A percentile compares a stretch with the other conserved stretches of the same genome.
phyloP scores from a whole-genome alignment of 1,140 invertebrate species.

The Drosophila pectinifera region DNA sequence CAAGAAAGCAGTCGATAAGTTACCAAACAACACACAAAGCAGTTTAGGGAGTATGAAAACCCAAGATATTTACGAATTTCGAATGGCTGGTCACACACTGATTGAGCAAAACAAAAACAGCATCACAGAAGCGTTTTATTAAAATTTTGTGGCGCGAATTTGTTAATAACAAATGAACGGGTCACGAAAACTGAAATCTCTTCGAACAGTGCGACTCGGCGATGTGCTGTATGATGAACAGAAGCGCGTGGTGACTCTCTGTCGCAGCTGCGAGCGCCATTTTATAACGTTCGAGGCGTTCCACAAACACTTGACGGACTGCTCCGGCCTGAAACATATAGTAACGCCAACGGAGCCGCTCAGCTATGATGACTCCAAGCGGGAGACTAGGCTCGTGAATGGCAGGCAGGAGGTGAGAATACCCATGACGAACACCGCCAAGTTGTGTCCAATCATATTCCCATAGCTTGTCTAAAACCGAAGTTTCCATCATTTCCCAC shows the following conservation, averaged over 20 bases:
- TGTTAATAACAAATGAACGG: constrained; percentile 60
- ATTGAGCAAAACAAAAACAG: neutral
- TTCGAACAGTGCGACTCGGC: constrained; percentile 56
- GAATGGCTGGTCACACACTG: constrained; percentile 6
- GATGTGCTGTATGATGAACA: constrained; percentile 69
- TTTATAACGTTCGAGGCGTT: constrained; percentile 50
- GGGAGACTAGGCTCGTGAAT: constrained; percentile 43
- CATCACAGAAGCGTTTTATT: neutral
- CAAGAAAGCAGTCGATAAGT: neutral
- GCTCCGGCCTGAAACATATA: constrained; percentile 52
- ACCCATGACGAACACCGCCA: neutral
- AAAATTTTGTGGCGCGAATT: constrained; percentile 28
- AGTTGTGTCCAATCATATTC: too few species aligned
- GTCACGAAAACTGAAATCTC: constrained; percentile 34
- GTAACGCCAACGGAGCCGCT: constrained; percentile 39
- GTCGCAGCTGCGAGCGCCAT: constrained; percentile 56
- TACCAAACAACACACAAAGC: too few species aligned
- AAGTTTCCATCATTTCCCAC: neutral
- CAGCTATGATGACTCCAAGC: constrained; percentile 47
- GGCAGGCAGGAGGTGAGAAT: constrained; percentile 55
- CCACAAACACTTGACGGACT: constrained; percentile 44
- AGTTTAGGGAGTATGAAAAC: neutral
- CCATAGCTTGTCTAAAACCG: neutral
- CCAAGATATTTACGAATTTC: neutral
- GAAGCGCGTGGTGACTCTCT: constrained; percentile 52